phyloP scores from a whole-genome alignment of 1,140 invertebrate species.

The Octopus bimaculoides region DNA sequence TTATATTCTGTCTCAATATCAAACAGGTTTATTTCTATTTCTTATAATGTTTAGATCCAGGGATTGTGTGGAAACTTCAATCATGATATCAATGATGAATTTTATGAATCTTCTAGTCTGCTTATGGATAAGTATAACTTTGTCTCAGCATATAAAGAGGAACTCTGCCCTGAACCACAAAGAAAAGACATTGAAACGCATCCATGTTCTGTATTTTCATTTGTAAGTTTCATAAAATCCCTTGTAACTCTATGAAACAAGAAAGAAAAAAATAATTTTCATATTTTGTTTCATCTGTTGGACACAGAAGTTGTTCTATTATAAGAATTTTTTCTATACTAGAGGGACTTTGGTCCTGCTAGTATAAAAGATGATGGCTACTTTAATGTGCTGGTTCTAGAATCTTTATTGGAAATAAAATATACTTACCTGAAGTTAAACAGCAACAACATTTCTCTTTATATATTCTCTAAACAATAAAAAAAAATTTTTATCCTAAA shows the following conservation, averaged over 20 bases:
- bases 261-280: background rate
- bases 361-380: too few species aligned
- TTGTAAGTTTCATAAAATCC: background rate
- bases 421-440: too few species aligned
- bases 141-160: constrained; percentile 4
- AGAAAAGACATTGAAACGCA: background rate
- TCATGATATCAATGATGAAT: background rate
- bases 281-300: background rate
- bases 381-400: too few species aligned
- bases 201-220: background rate
- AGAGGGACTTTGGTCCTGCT: too few species aligned
- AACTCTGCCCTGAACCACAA: background rate
- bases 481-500: too few species aligned
- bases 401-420: too few species aligned
- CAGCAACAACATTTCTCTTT: too few species aligned
- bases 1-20: background rate
- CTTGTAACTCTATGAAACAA: background rate
- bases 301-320: background rate
- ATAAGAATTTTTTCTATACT: background rate
- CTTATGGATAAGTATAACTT: background rate
- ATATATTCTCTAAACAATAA: too few species aligned
- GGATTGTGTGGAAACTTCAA: constrained; percentile 5
- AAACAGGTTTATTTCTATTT: background rate
- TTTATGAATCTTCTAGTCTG: background rate
- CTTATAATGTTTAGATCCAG: background rate